phyloP scores from a whole-genome alignment of 2,888 invertebrate genomes.

The Marasmarcha lunaedactyla region DNA sequence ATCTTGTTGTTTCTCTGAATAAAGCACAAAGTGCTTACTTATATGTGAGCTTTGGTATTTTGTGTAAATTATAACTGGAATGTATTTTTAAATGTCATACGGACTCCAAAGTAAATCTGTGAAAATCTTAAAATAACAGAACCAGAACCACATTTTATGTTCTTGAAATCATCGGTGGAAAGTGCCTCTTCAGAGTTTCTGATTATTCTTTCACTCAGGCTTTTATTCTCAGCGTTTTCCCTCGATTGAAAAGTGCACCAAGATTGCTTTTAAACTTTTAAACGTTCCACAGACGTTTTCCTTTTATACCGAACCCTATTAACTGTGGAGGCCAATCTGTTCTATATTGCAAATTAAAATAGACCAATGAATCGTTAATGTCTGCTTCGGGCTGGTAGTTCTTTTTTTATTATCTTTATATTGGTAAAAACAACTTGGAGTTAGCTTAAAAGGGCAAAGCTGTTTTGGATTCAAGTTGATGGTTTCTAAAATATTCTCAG shows the following conservation, averaged over 20 bases:
- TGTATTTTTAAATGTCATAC: too few relatives aligned
- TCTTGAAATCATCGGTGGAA: too few relatives aligned
- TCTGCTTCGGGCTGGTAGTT: slow-evolving; percentile 11
- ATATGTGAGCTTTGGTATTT: too few relatives aligned
- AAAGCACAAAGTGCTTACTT: slow-evolving; percentile 5
- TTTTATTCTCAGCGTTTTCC: neutral
- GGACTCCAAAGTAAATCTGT: too few relatives aligned
- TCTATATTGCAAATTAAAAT: slow-evolving; percentile 25
- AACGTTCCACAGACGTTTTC: slow-evolving; percentile 22
- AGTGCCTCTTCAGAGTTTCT: neutral
- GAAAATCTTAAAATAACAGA: too few relatives aligned
- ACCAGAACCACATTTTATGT: too few relatives aligned
- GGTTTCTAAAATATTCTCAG: too few relatives aligned
- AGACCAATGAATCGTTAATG: slow-evolving; percentile 23
- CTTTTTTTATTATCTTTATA: slow-evolving; percentile 6
- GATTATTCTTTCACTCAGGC: neutral
- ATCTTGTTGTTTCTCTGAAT: slow-evolving; percentile 35
- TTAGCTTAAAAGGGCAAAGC: too few relatives aligned
- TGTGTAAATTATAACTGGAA: too few relatives aligned
- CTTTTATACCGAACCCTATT: slow-evolving; percentile 19
- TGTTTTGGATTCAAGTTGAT: too few relatives aligned
- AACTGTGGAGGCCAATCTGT: slow-evolving; percentile 15
- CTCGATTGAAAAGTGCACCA: slow-evolving; percentile 7
- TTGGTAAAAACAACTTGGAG: too few relatives aligned
- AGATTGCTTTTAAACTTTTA: slow-evolving; percentile 22